phyloP scores from a whole-genome alignment of 2,888 invertebrate genomes.

The Xestia c-nigrum region DNA sequence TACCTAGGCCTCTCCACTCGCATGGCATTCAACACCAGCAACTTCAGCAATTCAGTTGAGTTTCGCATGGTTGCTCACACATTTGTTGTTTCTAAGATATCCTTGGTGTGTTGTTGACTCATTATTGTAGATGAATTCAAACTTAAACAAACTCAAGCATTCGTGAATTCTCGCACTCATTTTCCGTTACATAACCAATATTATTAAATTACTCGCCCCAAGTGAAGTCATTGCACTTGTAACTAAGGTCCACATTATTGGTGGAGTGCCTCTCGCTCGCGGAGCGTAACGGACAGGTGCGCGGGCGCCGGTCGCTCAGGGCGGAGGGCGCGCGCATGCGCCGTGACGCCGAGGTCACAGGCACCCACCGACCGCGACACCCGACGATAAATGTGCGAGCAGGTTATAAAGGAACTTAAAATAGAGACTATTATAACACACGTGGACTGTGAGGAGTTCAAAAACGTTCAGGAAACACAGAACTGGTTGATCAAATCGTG shows the following conservation, averaged over 20 bases:
- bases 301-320: constrained; percentile 60
- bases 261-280: constrained; percentile 62
- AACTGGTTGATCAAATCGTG: neutral
- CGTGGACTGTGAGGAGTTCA: neutral
- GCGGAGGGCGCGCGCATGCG: constrained; percentile 65
- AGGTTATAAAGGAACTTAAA: neutral
- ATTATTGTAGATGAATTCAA: neutral
- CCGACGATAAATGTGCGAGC: constrained; percentile 19
- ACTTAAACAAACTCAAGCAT: neutral
- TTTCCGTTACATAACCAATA: constrained; percentile 15
- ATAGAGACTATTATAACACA: neutral
- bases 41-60: no score
- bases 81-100: neutral
- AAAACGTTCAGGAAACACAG: neutral
- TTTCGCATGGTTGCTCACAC: no score
- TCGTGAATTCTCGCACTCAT: neutral
- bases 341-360: constrained; percentile 64
- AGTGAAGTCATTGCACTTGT: constrained; percentile 60
- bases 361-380: constrained; percentile 40
- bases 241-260: constrained; percentile 52
- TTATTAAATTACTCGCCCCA: constrained; percentile 18
- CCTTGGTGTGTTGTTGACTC: neutral
- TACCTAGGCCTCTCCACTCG: neutral
- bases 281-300: constrained; percentile 74
- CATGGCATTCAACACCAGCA: neutral